A percentile compares a stretch with the other conserved stretches of the same genome.
phyloP scores from a whole-genome alignment of 2,113 vertebrate species.

The Halichoerus grypus region DNA sequence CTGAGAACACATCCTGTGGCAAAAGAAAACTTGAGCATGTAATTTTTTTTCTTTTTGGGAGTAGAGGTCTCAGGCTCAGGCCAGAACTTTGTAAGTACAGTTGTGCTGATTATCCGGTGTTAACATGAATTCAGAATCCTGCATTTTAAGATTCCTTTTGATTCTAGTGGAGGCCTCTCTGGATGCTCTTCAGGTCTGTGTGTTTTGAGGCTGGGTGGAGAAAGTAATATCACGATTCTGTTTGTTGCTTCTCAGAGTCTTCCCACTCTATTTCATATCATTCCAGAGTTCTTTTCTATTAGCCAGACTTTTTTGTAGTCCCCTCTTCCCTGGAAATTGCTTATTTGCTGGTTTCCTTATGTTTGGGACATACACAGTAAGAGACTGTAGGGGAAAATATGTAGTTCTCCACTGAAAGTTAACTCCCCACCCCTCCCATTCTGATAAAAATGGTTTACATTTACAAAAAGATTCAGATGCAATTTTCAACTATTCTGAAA shows the following conservation, averaged over 20 bases:
- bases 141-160: slow-evolving; percentile 81
- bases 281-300: slow-evolving; percentile 73
- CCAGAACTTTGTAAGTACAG: background rate
- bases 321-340: slow-evolving; percentile 69
- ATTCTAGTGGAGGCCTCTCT: slow-evolving; percentile 82
- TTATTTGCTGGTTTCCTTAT: slow-evolving; percentile 85
- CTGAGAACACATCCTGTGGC: background rate
- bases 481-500: slow-evolving; percentile 88
- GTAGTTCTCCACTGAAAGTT: slow-evolving; percentile 78
- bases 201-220: slow-evolving; percentile 84
- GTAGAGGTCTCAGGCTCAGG: background rate
- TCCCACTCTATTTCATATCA: slow-evolving; percentile 13
- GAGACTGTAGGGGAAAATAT: slow-evolving; percentile 76
- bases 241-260: slow-evolving; percentile 66
- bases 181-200: slow-evolving; percentile 83
- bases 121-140: slow-evolving; percentile 71
- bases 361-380: slow-evolving; percentile 68
- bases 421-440: slow-evolving; percentile 47
- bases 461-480: slow-evolving; percentile 85
- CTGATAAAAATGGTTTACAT: slow-evolving; percentile 86
- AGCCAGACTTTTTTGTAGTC: slow-evolving; percentile 53
- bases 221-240: slow-evolving; percentile 74
- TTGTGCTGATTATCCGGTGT: slow-evolving; percentile 49
- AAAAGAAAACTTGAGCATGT: background rate
- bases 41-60: background rate